Conservation (phyloP, 2,888 invertebrate species). For the Euzophera pinguis region DNA sequence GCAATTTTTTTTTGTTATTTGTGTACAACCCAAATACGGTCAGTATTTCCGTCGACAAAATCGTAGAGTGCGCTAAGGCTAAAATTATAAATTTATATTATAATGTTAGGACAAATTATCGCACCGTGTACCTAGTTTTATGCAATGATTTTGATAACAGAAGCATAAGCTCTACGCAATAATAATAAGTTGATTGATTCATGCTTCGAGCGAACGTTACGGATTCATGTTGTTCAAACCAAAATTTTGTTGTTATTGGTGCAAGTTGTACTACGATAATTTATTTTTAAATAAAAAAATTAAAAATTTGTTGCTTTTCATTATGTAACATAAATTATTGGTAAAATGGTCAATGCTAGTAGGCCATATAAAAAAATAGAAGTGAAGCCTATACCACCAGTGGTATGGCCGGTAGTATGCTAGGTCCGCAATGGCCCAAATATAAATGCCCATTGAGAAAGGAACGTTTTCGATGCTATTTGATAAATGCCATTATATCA, state of each 20-base stretch:
- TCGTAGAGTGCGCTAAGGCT: not conserved
- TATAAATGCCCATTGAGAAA: too few species aligned
- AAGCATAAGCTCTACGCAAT: constrained; percentile 47
- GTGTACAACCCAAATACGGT: too few species aligned
- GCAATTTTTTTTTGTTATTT: too few species aligned
- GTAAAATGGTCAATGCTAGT: too few species aligned
- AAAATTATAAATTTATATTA: constrained; percentile 24
- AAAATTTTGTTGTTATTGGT: constrained; percentile 79
- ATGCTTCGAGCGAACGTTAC: constrained; percentile 69
- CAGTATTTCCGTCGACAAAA: too few species aligned
- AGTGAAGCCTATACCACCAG: too few species aligned
- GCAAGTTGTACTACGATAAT: constrained; percentile 77
- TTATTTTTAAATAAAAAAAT: constrained; percentile 78
- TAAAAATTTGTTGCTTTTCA: constrained; percentile 30
- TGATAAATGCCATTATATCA: too few species aligned
- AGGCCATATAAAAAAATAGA: too few species aligned
- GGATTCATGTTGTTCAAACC: constrained; percentile 72
- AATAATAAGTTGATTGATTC: constrained; percentile 48
- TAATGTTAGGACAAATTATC: constrained; percentile 43
- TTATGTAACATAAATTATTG: too few species aligned
- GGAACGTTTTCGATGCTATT: too few species aligned
- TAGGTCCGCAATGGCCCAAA: too few species aligned
- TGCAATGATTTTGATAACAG: constrained; percentile 52
- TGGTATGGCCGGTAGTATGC: too few species aligned
- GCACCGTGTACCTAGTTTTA: constrained; percentile 52